phyloP scores from a whole-genome alignment of 2,888 invertebrate genomes.

The Pseudococcus longispinus region DNA sequence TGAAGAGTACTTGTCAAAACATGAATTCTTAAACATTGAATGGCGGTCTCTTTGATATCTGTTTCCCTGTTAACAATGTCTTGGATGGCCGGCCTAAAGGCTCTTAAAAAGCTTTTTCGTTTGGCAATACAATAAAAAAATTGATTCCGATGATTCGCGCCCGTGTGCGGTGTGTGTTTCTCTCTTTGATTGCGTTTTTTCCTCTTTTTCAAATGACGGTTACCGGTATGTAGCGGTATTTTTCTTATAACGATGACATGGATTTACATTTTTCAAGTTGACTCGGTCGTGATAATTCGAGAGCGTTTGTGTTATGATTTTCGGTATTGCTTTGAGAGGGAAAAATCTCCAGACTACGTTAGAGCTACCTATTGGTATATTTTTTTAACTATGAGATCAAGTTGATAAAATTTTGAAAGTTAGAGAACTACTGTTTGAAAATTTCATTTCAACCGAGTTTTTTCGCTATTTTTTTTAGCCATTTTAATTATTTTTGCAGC shows the following conservation, averaged over 20 bases:
- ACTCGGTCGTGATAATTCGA: conserved; percentile 15
- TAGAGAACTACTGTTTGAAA: too few relatives aligned
- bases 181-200: conserved; percentile 9
- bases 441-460: too few relatives aligned
- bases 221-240: neutral
- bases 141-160: conserved; percentile 33
- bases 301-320: neutral
- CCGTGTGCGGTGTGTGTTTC: neutral
- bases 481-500: too few relatives aligned
- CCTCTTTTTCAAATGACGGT: neutral
- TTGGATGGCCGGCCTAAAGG: conserved; percentile 50
- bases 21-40: conserved; percentile 56
- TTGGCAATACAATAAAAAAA: conserved; percentile 49
- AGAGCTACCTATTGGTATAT: neutral
- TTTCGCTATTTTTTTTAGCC: too few relatives aligned
- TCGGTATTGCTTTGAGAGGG: neutral
- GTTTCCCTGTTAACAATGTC: conserved; percentile 50
- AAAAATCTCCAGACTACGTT: neutral
- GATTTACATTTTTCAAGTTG: conserved; percentile 22
- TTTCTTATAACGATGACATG: neutral
- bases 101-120: conserved; percentile 46
- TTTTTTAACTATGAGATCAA: too few relatives aligned
- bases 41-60: conserved; percentile 51
- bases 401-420: neutral
- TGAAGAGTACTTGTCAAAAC: conserved; percentile 55